Evolutionary conservation across 2,888 invertebrate genomes (phyloP), one percentile per base, ranked within the genome.

Genomic region (Toxonevra muliebris): DNA sequence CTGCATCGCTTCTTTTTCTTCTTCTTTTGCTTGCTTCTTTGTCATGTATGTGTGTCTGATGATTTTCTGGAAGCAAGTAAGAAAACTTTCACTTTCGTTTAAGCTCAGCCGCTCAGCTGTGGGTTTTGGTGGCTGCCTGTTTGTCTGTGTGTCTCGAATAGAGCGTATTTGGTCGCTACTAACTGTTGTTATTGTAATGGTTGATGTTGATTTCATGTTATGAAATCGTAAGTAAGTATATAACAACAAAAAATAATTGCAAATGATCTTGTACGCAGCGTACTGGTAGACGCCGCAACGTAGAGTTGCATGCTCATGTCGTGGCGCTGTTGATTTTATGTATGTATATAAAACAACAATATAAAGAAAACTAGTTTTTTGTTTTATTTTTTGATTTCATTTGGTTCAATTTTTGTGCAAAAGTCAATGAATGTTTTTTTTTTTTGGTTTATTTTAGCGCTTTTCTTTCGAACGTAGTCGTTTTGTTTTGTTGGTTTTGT

Each of bases 391-490:
- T 52, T 62, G 12, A 10, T 30, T 45, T 17, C 5, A 17, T 13
- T 48, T 12, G 42, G 43, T 45, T 55, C 8, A 42, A 17, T 54
- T n/a, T 30, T 40, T 53, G 52, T n/a, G 53, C 61, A 70, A 71
- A 74, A 78, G 76, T 76, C 78, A 78, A 76, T 74, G 77, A 70
- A 75, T 76, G 76, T 70, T 72, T 73, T 75, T 77, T 74, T 43
- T 43, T 40, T 20, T 40, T 57, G 20, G 30, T 52, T 54, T 52
- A 17, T 42, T 50, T 66, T 17, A 42, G 41, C 19, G n/a, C 20
- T 59, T 61, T n/a, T n/a, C n/a, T n/a, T n/a, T n/a, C n/a, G n/a
- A n/a, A n/a, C n/a, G n/a, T n/a, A n/a, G n/a, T n/a, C n/a, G n/a
- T n/a, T n/a, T n/a, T n/a, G n/a, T n/a, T n/a, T n/a, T n/a, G n/a